Percentiles rank a stretch among this genome's conserved stretches.
Conservation (phyloP, 2,888 invertebrate genomes). For the Rosalia funebris region DNA sequence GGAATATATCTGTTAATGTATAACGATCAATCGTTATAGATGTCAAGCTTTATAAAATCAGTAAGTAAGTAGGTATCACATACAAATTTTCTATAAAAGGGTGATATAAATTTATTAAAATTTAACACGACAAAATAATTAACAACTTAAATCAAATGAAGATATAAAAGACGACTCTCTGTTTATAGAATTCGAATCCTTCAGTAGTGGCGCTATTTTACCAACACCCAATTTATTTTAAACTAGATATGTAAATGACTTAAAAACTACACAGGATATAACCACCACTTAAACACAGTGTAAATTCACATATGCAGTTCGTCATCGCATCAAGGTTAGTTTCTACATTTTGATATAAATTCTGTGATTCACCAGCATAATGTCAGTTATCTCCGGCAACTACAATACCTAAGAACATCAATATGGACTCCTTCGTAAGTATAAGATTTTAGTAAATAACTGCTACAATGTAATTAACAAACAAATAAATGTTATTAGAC, state of each 20-base stretch:
- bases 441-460: not conserved
- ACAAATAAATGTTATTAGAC: slow-evolving; percentile 13
- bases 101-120: no score
- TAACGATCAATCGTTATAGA: no score
- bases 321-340: not conserved
- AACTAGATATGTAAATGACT: not conserved
- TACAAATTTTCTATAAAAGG: no score
- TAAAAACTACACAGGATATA: not conserved
- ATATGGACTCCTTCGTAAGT: slow-evolving; percentile 45
- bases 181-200: no score
- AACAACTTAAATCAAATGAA: no score
- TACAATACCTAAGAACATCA: not conserved
- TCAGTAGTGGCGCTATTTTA: not conserved
- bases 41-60: no score
- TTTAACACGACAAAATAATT: no score
- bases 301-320: not conserved
- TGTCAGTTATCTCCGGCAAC: not conserved
- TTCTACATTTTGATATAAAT: not conserved
- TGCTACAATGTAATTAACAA: not conserved
- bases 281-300: not conserved
- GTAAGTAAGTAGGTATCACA: no score
- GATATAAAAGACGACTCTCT: no score
- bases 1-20: no score
- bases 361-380: not conserved
- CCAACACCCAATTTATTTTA: not conserved